Conservation (phyloP, 2,888 invertebrate species). For the Asteroscopus sphinx region DNA sequence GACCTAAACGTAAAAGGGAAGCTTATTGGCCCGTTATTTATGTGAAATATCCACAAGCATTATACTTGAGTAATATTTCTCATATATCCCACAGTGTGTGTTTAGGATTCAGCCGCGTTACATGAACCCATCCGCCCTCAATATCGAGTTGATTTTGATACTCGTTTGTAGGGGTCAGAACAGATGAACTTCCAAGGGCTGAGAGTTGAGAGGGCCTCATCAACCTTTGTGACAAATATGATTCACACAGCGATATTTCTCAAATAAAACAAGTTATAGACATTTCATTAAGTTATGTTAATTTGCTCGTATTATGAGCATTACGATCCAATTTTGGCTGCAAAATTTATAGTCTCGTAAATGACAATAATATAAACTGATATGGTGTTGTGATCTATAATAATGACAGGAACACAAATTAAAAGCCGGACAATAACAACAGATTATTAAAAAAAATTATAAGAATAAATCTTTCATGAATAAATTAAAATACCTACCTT, state of each 20-base stretch:
- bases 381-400: constrained; percentile 30
- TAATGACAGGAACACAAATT: constrained; percentile 22
- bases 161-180: constrained; percentile 48
- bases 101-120: constrained; percentile 49
- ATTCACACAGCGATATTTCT: constrained; percentile 30
- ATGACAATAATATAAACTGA: constrained; percentile 33
- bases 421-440: constrained; percentile 12
- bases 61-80: constrained; percentile 46
- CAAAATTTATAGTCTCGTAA: constrained; percentile 45
- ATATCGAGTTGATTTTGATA: constrained; percentile 67
- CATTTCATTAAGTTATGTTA: constrained; percentile 54
- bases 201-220: constrained; percentile 28
- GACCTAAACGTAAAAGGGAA: constrained; percentile 24
- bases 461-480: no score
- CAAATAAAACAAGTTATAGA: constrained; percentile 43
- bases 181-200: constrained; percentile 57
- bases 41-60: constrained; percentile 42
- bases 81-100: constrained; percentile 50
- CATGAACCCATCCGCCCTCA: constrained; percentile 54
- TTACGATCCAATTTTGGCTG: constrained; percentile 40
- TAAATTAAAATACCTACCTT: no score
- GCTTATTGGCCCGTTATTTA: constrained; percentile 50
- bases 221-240: constrained; percentile 45
- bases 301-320: constrained; percentile 28
- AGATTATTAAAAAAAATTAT: not conserved